Percentiles rank a stretch among this genome's conserved stretches.
phyloP scores from a whole-genome alignment of 2,888 invertebrate genomes.

The Nematopogon swammerdamellus region DNA sequence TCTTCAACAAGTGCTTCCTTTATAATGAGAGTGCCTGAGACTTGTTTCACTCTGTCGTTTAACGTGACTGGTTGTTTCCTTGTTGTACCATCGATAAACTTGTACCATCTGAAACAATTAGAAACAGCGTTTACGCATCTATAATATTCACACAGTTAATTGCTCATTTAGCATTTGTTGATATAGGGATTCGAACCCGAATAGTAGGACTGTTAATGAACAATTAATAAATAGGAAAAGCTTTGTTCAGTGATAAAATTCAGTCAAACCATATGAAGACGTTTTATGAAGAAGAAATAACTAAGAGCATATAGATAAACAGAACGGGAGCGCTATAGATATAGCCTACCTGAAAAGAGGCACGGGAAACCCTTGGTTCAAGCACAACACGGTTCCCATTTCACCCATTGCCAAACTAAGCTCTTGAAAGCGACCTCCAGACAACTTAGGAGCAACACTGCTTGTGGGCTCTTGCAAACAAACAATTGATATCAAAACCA shows the following conservation, averaged over 20 bases:
- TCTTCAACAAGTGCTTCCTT: slow-evolving; percentile 88
- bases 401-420: slow-evolving; percentile 26
- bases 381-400: slow-evolving; percentile 59
- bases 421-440: slow-evolving; percentile 55
- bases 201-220: background rate
- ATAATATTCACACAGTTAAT: background rate
- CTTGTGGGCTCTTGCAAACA: slow-evolving; percentile 61
- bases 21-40: slow-evolving; percentile 91
- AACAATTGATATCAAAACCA: background rate
- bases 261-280: no score
- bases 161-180: background rate
- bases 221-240: no score
- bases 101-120: slow-evolving; percentile 85
- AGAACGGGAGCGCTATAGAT: no score
- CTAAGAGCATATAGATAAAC: no score
- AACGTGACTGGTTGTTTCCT: slow-evolving; percentile 86
- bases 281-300: no score
- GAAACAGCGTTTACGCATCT: slow-evolving; percentile 29
- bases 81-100: slow-evolving; percentile 84
- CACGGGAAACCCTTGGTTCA: slow-evolving; percentile 72
- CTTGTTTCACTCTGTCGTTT: slow-evolving; percentile 87
- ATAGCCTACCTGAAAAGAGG: slow-evolving; percentile 71
- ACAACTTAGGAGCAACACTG: slow-evolving; percentile 63
- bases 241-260: no score
- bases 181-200: slow-evolving; percentile 1